Evolutionary conservation across 2,888 invertebrate genomes (phyloP), one percentile per base, ranked within the genome.

Genomic region (Xestia c-nigrum): DNA sequence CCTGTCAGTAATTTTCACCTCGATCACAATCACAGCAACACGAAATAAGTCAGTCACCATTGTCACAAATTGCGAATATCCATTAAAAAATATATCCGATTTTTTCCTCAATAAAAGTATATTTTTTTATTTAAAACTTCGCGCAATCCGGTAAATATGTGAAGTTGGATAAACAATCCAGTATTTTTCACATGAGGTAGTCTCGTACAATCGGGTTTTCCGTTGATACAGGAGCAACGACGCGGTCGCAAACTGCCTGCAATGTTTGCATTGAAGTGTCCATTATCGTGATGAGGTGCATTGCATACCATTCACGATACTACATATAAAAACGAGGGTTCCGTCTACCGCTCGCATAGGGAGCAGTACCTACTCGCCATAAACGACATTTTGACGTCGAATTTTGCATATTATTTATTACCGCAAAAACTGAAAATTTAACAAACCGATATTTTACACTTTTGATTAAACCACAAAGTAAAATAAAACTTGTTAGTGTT

Each of bases 221-320:
- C 72, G 85, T 86, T 80, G 79, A 83, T 81, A 78, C 80, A 80
- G 79, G 85, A 85, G 86, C 86, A 87, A 81, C 87, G 86, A 85
- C 87, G 88, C 90, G 89, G 90, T 90, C 87, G 88, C 88, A 88
- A 89, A 89, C 89, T 89, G 90, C 83, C 89, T 87, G 90, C 89
- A 87, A 85, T 88, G 90, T 91, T 92, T 91, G 90, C 87, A 92
- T 92, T 92, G 92, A 91, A 93, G 88, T 89, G 90, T 92, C 94
- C 94, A 95, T 94, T 95, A 94, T 92, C 91, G 80, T 93, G 94
- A 95, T 94, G 94, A 94, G 93, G 86, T 89, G 90, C 90, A 85
- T 87, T 89, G 90, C 90, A 85, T 87, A 78, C 87, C 87, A 89
- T 89, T 89, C 90, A 87, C 77, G 83, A 86, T 87, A 90, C 88